Base-by-base conservation (phyloP, 2,113 vertebrate species). In the Pteruthius melanotis region DNA sequence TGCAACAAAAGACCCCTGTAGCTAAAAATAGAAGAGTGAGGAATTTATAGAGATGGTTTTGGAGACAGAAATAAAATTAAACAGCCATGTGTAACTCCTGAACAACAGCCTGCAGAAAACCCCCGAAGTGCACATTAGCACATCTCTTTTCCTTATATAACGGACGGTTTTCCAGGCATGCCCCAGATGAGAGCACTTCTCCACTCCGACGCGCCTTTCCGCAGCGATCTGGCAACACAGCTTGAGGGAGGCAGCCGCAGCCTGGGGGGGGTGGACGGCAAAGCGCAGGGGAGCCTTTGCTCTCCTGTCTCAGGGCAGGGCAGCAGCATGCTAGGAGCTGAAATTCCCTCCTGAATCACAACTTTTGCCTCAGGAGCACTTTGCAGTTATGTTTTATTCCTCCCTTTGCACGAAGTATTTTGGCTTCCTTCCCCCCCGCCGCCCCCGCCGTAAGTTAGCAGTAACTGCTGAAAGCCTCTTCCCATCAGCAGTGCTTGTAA, bases 41-140 rank as follows among this genome's bases (percentile, higher is more conserved):
- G 87, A 83, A 96, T 97, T 96, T 97, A 79, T 81, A 96, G 93
- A 90, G 9, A 24, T 33, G 26, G 72, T 71, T 96, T 77, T 89
- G 60, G 75, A 93, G 92, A 54, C 81, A 69, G 75, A 96, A 97
- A 91, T 92, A 96, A 94, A 94, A 95, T 93, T 87, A 94, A 90
- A 85, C 70, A 89, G 52, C 78, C 57, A 33, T 35, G 56, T 89
- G 80, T 87, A 94, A 81, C 91, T 94, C 82, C 87, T 87, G 92
- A 95, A 95, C 96, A 94, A 95, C 90, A 94, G 94, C 92, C 91
- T 93, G 83, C 61, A 94, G 87, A 78, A 70, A 96, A 84, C 52
- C 95, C 93, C 87, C 88, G 7, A 95, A 81, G 94, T 78, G 91
- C 94, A 63, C 88, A 50, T 83, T 87, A 95, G 93, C 95, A 70